Conservation (phyloP, 2,888 invertebrate genomes). For the Lobophora halterata region DNA sequence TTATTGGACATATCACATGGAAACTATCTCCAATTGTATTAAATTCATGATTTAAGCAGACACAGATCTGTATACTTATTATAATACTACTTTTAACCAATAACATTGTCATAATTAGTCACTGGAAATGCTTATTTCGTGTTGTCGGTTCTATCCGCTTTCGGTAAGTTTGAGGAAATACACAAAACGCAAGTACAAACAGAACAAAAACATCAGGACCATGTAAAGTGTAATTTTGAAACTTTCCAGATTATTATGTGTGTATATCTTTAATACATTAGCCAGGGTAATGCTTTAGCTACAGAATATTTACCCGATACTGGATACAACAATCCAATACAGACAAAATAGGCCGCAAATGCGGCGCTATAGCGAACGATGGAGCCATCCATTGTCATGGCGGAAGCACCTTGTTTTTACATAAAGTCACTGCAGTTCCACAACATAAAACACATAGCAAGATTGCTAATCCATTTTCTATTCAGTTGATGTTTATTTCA, state of each 20-base stretch:
- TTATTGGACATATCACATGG: too few relatives aligned
- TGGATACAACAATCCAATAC: slow-evolving; percentile 63
- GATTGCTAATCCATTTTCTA: slow-evolving; percentile 63
- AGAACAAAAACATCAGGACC: slow-evolving; percentile 9
- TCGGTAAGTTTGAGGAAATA: slow-evolving; percentile 40
- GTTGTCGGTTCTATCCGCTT: slow-evolving; percentile 29
- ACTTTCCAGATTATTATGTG: slow-evolving; percentile 4
- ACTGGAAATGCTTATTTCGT: too few relatives aligned
- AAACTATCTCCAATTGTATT: too few relatives aligned
- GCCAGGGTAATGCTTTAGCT: slow-evolving; percentile 29
- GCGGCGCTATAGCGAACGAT: slow-evolving; percentile 63
- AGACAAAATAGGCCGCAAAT: slow-evolving; percentile 70
- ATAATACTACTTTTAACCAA: too few relatives aligned
- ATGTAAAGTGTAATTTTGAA: slow-evolving; percentile 22
- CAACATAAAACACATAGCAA: slow-evolving; percentile 60
- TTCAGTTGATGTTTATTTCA: slow-evolving; percentile 55
- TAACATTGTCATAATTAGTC: too few relatives aligned
- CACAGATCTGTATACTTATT: too few relatives aligned
- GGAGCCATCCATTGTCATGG: slow-evolving; percentile 73
- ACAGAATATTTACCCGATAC: slow-evolving; percentile 63
- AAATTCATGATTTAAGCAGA: too few relatives aligned
- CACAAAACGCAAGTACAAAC: slow-evolving; percentile 43
- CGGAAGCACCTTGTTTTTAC: slow-evolving; percentile 68
- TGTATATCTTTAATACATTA: slow-evolving; percentile 12
- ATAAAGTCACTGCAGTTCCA: slow-evolving; percentile 52